Percentiles rank a stretch among this genome's conserved stretches.
phyloP scores from a whole-genome alignment of 2,888 invertebrate genomes.

The Agelastica alni region DNA sequence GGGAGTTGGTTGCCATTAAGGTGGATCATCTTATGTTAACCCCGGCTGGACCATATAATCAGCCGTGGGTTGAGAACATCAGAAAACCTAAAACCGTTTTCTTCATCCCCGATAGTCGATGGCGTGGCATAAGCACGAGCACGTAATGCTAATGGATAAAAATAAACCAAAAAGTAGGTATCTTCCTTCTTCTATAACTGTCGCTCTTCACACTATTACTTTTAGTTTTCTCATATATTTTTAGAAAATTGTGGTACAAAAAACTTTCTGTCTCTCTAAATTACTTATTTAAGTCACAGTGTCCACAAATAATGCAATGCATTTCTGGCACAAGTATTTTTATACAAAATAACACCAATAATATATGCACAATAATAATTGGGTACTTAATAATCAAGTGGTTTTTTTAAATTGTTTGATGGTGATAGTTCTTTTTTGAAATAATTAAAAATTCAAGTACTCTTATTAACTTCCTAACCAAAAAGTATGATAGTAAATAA shows the following conservation, averaged over 20 bases:
- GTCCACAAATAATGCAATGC: not conserved
- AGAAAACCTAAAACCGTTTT: slow-evolving; percentile 10
- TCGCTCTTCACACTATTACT: slow-evolving; percentile 2
- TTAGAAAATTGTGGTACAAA: slow-evolving; percentile 13
- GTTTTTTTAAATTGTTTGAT: too few species aligned
- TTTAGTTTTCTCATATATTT: slow-evolving; percentile 15
- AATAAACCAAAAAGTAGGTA: slow-evolving; percentile 71
- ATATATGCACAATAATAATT: too few species aligned
- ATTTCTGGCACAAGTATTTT: slow-evolving; percentile 1
- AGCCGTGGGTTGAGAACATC: slow-evolving; percentile 28
- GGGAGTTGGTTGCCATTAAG: slow-evolving; percentile 45
- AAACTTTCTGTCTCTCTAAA: slow-evolving; percentile 4
- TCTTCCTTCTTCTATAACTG: slow-evolving; percentile 3
- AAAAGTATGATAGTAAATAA: too few species aligned
- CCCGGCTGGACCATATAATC: slow-evolving; percentile 31
- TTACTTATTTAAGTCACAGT: not conserved
- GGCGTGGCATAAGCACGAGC: slow-evolving; percentile 78
- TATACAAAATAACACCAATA: not conserved
- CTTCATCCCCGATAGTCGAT: slow-evolving; percentile 60
- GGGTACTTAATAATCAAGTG: too few species aligned
- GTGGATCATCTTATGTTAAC: slow-evolving; percentile 25
- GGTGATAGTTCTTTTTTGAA: too few species aligned
- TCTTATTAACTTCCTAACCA: too few species aligned
- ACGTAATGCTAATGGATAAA: slow-evolving; percentile 74
- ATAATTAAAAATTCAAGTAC: too few species aligned